phyloP scores from a whole-genome alignment of 2,113 vertebrate species.

The Arenaria interpres region DNA sequence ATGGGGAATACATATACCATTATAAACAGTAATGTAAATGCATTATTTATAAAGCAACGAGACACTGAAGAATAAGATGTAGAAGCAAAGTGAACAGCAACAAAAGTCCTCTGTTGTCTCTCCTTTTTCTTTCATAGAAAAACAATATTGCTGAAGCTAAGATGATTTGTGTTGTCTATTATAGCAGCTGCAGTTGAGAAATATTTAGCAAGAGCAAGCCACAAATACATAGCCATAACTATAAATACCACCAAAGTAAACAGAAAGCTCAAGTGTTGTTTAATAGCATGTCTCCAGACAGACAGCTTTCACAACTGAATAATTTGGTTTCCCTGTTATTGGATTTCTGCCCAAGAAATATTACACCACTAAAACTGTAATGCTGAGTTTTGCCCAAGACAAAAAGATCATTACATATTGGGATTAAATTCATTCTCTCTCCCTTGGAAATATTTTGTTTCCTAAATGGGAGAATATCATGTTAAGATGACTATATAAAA shows the following conservation, averaged over 20 bases:
- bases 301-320: slow-evolving; percentile 25
- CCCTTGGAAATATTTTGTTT: not conserved
- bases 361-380: slow-evolving; percentile 11
- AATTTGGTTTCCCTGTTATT: slow-evolving; percentile 3
- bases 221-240: slow-evolving; percentile 1
- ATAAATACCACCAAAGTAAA: slow-evolving; percentile 37
- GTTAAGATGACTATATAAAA: not conserved
- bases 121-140: not conserved
- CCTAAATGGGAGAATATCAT: not conserved
- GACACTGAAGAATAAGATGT: not conserved
- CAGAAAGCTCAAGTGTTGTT: slow-evolving; percentile 35
- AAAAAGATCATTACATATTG: not conserved
- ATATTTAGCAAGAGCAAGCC: slow-evolving; percentile 8
- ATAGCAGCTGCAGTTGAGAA: not conserved
- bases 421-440: not conserved
- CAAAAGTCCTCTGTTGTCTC: not conserved
- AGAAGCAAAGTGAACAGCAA: not conserved
- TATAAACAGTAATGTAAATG: not conserved
- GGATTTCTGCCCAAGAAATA: slow-evolving; percentile 37
- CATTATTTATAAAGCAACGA: slow-evolving; percentile 3
- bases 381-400: not conserved
- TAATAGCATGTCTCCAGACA: slow-evolving; percentile 37
- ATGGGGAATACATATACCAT: not conserved
- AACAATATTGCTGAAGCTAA: not conserved
- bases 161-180: slow-evolving; percentile 7